These are phyloP conservation scores for Meganola albula DNA, from an alignment of 2,888 invertebrate genomes.

Conservation along the genomic window DNA sequence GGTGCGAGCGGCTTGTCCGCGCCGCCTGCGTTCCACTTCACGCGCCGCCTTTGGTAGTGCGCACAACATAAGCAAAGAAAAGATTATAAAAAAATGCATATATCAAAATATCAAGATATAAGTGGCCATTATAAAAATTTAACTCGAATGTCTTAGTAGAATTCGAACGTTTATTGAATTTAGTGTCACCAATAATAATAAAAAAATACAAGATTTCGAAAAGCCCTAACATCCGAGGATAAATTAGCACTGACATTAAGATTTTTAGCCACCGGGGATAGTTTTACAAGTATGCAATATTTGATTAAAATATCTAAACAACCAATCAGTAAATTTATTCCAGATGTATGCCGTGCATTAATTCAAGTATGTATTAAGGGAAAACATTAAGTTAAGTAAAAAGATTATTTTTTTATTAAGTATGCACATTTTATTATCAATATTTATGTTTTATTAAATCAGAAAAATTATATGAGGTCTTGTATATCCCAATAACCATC, in stretches of 20 bases:
- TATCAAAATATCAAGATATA: constrained; percentile 11
- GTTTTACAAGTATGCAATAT: constrained; percentile 14
- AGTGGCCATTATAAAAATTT: constrained; percentile 13
- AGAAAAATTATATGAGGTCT: constrained; percentile 10
- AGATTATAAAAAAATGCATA: constrained; percentile 10
- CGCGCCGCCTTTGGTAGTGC: too few relatives aligned
- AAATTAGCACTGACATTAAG: constrained; percentile 14
- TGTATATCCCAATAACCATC: constrained; percentile 8
- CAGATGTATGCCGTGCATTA: constrained; percentile 12
- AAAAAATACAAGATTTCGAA: constrained; percentile 11
- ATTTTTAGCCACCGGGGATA: constrained; percentile 14
- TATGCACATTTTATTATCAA: constrained; percentile 5
- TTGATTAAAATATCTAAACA: constrained; percentile 14
- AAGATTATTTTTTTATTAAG: constrained; percentile 8
- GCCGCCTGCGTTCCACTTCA: too few relatives aligned
- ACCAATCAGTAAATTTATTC: constrained; percentile 10
- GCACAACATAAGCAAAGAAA: constrained; percentile 13
- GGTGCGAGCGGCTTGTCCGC: too few relatives aligned
- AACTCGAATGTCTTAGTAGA: constrained; percentile 8
- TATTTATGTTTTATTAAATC: constrained; percentile 7
- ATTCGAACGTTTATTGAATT: constrained; percentile 10
- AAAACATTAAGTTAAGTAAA: constrained; percentile 12
- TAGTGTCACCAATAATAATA: constrained; percentile 8
- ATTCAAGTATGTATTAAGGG: constrained; percentile 14
- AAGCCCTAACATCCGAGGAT: constrained; percentile 10